These are phyloP conservation scores for Ispidina lecontei DNA, from an alignment of 2,797 vertebrate species.

Conservation along the genomic window DNA sequence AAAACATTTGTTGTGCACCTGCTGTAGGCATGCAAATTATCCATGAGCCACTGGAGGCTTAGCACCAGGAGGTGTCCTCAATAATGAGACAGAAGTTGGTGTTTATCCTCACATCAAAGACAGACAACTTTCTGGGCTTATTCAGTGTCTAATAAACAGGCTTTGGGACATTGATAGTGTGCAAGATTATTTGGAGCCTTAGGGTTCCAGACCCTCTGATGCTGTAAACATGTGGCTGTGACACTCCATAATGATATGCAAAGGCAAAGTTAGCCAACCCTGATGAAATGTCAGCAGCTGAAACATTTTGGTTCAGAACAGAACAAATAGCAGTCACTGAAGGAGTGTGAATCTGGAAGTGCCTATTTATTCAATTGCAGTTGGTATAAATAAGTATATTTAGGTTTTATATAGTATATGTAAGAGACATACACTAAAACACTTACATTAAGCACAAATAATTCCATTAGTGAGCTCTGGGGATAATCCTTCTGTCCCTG, in stretches of 20 bases:
- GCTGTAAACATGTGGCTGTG: background rate
- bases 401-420: background rate
- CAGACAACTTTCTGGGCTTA: background rate
- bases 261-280: background rate
- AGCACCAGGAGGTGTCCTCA: background rate
- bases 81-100: background rate
- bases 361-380: background rate
- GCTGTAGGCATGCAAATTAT: conserved; percentile 4
- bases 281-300: background rate
- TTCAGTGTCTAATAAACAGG: background rate
- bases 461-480: background rate
- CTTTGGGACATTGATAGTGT: background rate
- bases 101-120: conserved; percentile 7
- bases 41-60: background rate
- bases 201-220: background rate
- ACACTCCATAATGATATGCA: background rate
- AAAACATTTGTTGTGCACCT: background rate
- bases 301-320: background rate
- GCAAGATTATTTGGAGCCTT: background rate
- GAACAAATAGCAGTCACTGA: background rate
- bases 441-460: background rate
- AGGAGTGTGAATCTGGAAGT: background rate
- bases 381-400: background rate
- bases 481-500: background rate
- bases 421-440: background rate